phyloP scores from a whole-genome alignment of 2,797 vertebrate genomes.

The Cossypha polioptera region DNA sequence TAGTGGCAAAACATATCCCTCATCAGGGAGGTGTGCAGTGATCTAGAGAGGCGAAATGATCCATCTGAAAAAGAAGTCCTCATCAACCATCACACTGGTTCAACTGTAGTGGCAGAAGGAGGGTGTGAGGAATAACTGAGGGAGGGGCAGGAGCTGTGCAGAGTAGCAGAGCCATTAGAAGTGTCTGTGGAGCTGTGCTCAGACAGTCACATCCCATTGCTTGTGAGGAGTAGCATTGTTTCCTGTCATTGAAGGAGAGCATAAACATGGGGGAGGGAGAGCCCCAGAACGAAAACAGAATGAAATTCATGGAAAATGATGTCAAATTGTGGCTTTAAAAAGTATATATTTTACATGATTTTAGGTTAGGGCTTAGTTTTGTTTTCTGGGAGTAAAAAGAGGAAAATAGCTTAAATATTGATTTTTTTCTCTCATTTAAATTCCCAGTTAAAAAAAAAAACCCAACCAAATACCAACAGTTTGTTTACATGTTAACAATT shows the following conservation, averaged over 20 bases:
- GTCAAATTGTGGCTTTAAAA: not conserved
- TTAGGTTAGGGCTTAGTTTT: not conserved
- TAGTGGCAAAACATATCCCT: not conserved
- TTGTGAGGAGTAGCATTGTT: not conserved
- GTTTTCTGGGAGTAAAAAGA: not conserved
- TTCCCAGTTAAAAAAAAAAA: not conserved
- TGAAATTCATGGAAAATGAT: not conserved
- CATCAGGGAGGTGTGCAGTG: not conserved
- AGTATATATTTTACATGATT: not conserved
- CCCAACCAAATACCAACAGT: not conserved
- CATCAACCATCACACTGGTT: not conserved
- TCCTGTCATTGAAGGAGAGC: not conserved
- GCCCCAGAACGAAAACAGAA: not conserved
- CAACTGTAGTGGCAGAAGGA: rapidly evolving
- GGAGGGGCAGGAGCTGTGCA: not conserved
- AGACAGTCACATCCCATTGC: not conserved
- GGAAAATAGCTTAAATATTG: not conserved
- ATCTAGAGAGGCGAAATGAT: not conserved
- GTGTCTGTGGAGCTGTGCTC: not conserved
- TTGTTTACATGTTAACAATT: not conserved
- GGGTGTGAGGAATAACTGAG: not conserved
- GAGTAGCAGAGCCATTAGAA: not conserved
- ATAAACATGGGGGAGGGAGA: not conserved
- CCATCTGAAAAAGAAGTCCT: not conserved
- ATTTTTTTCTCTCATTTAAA: not conserved